Evolutionary conservation across 2,888 invertebrate genomes (phyloP).

Genomic region (Rhaphigaster nebulosa): DNA sequence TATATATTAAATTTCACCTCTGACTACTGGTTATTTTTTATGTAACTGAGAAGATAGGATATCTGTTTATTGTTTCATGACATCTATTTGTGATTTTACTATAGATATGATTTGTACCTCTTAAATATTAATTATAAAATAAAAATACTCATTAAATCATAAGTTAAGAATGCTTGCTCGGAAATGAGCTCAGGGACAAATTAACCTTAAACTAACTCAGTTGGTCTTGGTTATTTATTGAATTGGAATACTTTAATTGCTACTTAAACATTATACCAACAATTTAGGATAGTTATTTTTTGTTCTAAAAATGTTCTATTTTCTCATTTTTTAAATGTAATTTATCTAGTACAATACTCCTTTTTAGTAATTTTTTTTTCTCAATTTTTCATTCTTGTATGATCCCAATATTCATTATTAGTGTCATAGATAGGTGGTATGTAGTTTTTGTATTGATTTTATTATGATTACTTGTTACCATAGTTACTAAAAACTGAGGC

Average conservation of each 20-base stretch:
- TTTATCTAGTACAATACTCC: neutral
- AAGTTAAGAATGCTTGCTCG: no score
- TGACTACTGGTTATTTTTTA: no score
- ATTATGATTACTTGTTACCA: neutral
- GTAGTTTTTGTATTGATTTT: neutral
- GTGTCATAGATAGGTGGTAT: neutral
- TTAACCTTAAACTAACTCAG: neutral
- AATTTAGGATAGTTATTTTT: neutral
- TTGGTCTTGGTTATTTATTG: neutral
- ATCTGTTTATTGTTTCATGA: no score
- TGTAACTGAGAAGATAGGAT: no score
- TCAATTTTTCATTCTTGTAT: neutral
- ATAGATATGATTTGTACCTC: no score
- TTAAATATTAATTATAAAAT: no score
- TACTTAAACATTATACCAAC: neutral
- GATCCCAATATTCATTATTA: neutral
- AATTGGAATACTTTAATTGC: neutral
- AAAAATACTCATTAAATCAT: no score
- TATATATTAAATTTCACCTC: no score
- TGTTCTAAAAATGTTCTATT: neutral
- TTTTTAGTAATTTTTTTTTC: neutral
- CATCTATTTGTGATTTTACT: no score
- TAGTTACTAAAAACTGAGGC: neutral
- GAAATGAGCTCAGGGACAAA: no score
- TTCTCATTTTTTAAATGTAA: neutral